Evolutionary conservation across 2,113 vertebrate species (phyloP), one percentile per base, ranked within the genome.

Genomic region (Myotis yumanensis): DNA sequence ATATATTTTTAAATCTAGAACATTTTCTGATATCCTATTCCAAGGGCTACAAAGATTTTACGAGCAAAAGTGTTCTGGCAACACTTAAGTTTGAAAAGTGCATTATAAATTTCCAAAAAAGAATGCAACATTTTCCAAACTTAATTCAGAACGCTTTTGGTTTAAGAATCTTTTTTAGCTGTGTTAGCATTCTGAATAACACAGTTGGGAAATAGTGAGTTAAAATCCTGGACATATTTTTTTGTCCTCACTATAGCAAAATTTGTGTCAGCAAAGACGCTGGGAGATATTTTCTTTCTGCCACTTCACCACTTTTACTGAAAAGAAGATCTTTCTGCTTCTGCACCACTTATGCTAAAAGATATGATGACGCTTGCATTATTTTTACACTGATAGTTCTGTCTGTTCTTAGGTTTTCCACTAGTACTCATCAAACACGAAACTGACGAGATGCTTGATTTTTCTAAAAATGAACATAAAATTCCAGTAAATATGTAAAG

Each of bases 241-340:
- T 73, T 82, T 68, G 35, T 95, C 48, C 22, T 82, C 54, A 71
- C n/a, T 89, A 11, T 57, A 89, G 52, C 80, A 94, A 88, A 96
- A 93, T 93, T 75, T 86, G 71, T 95, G 95, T 94, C 90, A 96
- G 87, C 87, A 91, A 97, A 96, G 51, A 59, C 35, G 28, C 8
- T 83, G 51, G 57, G 32, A 71, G 46, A 64, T 93, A 87, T 93
- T 86, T 89, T 84, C 87, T 96, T 97, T 93, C 90, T 92, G 90
- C 92, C 76, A 52, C 75, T 80, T 96, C 84, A 91, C 91, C 90
- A 96, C 51, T 96, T 95, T 86, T 79, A 75, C 75, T 80, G 69
- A 91, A 93, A 96, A 95, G 48, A 86, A 86, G 69, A 90, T 84
- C 73, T 20, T 84, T 90, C 52, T 96, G 71, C 52, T 89, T 95